These are phyloP conservation scores for Pandemis corylana DNA, from an alignment of 2,888 invertebrate species.

Conservation along the genomic window DNA sequence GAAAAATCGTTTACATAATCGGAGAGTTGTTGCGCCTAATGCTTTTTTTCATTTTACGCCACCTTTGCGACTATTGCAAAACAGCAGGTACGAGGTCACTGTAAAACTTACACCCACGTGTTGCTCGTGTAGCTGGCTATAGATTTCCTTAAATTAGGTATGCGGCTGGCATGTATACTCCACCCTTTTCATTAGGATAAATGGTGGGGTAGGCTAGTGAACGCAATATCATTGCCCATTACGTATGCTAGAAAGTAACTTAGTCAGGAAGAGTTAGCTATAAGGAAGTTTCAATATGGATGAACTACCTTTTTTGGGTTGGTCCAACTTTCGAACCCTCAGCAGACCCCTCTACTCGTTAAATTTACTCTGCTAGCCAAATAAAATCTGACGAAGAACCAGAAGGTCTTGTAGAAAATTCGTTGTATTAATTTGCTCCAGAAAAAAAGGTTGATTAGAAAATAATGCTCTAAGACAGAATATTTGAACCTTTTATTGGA, in stretches of 20 bases:
- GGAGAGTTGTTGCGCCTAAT: background rate
- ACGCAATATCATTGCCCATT: conserved; percentile 2
- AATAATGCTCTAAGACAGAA: too few species aligned
- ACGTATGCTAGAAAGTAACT: background rate
- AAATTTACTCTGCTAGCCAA: background rate
- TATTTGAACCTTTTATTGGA: background rate
- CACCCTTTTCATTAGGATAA: conserved; percentile 2
- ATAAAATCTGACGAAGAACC: background rate
- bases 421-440: too few species aligned
- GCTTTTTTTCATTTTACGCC: background rate
- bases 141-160: background rate
- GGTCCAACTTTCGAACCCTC: background rate
- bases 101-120: background rate
- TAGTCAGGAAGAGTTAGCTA: background rate
- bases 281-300: background rate
- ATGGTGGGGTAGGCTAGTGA: conserved; percentile 12
- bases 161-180: background rate
- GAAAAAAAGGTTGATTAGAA: too few species aligned
- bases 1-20: background rate
- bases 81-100: background rate
- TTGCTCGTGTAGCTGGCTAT: background rate
- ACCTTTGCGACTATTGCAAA: background rate
- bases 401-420: background rate
- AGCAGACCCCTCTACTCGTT: background rate
- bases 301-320: background rate